These are phyloP conservation scores for Patella ulyssiponensis DNA, from an alignment of 2,888 invertebrate species.

Conservation along the genomic window DNA sequence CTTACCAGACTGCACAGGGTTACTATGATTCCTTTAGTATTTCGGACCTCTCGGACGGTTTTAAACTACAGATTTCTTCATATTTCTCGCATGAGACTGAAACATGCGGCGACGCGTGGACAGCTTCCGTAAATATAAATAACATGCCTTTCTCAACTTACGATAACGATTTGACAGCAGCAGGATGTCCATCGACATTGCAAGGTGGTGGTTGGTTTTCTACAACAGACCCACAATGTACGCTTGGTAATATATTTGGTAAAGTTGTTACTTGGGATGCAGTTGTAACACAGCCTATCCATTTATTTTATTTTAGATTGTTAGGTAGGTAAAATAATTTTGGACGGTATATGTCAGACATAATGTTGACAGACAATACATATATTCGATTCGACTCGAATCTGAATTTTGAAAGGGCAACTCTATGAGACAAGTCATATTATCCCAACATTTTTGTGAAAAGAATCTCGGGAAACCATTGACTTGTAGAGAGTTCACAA, in stretches of 20 bases:
- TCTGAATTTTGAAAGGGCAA: too few species aligned
- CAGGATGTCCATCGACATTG: background rate
- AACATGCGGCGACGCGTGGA: background rate
- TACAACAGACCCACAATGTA: background rate
- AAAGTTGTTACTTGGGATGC: background rate
- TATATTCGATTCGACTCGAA: too few species aligned
- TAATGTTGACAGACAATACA: too few species aligned
- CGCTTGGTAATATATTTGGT: background rate
- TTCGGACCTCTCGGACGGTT: background rate
- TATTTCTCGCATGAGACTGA: background rate
- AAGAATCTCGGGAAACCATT: too few species aligned
- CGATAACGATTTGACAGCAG: background rate
- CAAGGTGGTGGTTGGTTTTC: background rate
- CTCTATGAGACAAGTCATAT: too few species aligned
- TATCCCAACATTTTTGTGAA: too few species aligned
- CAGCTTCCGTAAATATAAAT: slow-evolving; percentile 1
- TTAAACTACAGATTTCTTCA: background rate
- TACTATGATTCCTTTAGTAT: background rate
- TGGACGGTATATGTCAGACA: too few species aligned
- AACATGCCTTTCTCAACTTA: background rate
- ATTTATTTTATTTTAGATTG: too few species aligned
- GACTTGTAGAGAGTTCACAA: too few species aligned
- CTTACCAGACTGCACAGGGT: background rate
- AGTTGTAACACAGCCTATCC: too few species aligned
- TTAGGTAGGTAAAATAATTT: too few species aligned